Evolutionary conservation across 2,113 vertebrate genomes (phyloP).

Genomic region (Tauraco erythrolophus): DNA sequence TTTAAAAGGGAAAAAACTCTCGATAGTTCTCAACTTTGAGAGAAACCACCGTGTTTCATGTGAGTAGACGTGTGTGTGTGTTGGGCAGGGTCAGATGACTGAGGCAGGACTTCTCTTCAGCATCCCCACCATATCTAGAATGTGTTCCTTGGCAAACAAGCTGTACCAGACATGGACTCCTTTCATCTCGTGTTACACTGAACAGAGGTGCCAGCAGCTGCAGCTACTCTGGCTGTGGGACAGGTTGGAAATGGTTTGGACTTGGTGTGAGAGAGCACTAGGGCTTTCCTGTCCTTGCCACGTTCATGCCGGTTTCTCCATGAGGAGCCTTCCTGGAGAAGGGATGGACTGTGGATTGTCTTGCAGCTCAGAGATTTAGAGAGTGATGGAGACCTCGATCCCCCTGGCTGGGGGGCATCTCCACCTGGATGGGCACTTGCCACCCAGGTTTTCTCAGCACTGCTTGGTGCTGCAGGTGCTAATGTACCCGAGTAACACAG

Average conservation of each 20-base stretch:
- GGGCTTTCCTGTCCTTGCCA: not conserved
- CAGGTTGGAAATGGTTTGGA: not conserved
- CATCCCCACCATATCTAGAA: fast-evolving
- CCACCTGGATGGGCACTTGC: fast-evolving
- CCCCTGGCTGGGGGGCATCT: fast-evolving
- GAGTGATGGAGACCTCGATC: fast-evolving
- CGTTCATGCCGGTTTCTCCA: not conserved
- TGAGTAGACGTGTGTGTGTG: not conserved
- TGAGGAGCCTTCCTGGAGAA: fast-evolving
- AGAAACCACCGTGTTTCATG: not conserved
- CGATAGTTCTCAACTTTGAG: not conserved
- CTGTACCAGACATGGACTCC: not conserved
- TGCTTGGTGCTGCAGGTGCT: fast-evolving
- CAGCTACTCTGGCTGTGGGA: not conserved
- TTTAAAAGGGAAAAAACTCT: not conserved
- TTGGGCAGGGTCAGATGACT: not conserved
- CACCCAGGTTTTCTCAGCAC: not conserved
- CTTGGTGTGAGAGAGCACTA: not conserved
- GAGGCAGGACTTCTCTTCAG: not conserved
- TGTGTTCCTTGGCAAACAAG: not conserved
- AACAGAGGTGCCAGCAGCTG: not conserved
- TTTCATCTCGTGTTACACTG: not conserved
- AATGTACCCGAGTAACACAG: fast-evolving
- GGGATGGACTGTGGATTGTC: not conserved
- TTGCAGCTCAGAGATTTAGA: not conserved